These are phyloP conservation scores for Caenorhabditis brenneri DNA, from an alignment of 1,140 invertebrate genomes.

Conservation along the genomic window DNA sequence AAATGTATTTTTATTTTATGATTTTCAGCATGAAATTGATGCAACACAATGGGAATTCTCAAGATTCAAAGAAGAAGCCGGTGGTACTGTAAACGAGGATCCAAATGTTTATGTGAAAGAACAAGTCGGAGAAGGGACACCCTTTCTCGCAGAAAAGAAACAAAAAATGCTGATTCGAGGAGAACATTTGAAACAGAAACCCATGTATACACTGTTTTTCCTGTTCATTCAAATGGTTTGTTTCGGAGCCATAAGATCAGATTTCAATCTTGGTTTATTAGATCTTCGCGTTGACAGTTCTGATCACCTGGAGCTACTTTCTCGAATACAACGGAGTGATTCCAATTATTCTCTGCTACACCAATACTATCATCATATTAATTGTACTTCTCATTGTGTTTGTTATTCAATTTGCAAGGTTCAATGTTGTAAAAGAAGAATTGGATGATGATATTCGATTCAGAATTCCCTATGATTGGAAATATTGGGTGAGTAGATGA, in stretches of 20 bases:
- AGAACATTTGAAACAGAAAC: conserved; percentile 12
- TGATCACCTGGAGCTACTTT: neutral
- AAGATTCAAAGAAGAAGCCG: neutral
- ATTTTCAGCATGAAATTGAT: neutral
- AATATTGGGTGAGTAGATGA: neutral
- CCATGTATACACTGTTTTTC: conserved; percentile 12
- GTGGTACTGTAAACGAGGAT: neutral
- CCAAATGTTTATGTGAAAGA: neutral
- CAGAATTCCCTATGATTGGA: conserved; percentile 22
- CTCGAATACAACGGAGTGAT: neutral
- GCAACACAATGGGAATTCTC: conserved; percentile 5
- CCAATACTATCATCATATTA: neutral
- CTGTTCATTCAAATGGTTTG: neutral
- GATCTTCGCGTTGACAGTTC: neutral
- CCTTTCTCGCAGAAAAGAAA: conserved; percentile 3
- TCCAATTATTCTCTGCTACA: neutral
- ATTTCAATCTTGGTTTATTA: neutral
- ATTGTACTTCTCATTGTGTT: neutral
- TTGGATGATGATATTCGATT: neutral
- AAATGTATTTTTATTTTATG: neutral
- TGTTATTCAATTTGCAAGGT: conserved; percentile 11
- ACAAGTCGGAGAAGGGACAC: neutral
- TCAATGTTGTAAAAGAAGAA: conserved; percentile 5
- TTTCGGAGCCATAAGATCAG: neutral
- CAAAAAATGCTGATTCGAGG: neutral